Conservation (phyloP, 2,797 vertebrate species). For the Thalassophryne amazonica region DNA sequence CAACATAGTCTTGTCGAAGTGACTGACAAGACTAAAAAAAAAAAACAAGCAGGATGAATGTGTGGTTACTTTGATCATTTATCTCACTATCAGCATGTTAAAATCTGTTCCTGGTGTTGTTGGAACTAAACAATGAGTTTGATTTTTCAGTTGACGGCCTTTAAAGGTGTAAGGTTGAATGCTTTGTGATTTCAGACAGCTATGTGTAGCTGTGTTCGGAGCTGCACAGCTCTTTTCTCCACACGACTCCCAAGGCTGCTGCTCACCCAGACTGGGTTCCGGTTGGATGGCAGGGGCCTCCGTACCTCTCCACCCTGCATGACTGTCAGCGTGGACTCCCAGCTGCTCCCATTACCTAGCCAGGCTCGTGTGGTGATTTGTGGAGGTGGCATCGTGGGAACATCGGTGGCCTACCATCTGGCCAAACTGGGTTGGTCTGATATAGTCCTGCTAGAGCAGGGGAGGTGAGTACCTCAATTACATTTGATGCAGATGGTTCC, state of each 20-base stretch:
- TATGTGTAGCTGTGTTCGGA: conserved; percentile 77
- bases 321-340: conserved; percentile 65
- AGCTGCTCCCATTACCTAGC: conserved; percentile 75
- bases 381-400: conserved; percentile 90
- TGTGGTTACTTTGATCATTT: too few relatives aligned
- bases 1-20: too few relatives aligned
- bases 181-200: conserved; percentile 39
- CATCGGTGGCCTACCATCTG: conserved; percentile 95
- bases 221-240: conserved; percentile 73
- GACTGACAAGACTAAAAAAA: too few relatives aligned
- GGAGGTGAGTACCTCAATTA: conserved; percentile 80
- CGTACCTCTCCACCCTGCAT: conserved; percentile 46
- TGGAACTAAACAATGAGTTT: too few relatives aligned
- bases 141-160: too few relatives aligned
- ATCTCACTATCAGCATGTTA: too few relatives aligned
- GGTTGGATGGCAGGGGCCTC: conserved; percentile 54
- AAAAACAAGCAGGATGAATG: too few relatives aligned
- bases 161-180: background rate
- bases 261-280: conserved; percentile 59
- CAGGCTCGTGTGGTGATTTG: conserved; percentile 93
- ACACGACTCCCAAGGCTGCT: conserved; percentile 81
- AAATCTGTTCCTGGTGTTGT: too few relatives aligned
- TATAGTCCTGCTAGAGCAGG: conserved; percentile 92
- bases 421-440: conserved; percentile 94
- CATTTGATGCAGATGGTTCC: background rate